Percentiles rank a stretch among this genome's conserved stretches.
phyloP scores from a whole-genome alignment of 2,888 invertebrate species.

The Parnassius apollo region DNA sequence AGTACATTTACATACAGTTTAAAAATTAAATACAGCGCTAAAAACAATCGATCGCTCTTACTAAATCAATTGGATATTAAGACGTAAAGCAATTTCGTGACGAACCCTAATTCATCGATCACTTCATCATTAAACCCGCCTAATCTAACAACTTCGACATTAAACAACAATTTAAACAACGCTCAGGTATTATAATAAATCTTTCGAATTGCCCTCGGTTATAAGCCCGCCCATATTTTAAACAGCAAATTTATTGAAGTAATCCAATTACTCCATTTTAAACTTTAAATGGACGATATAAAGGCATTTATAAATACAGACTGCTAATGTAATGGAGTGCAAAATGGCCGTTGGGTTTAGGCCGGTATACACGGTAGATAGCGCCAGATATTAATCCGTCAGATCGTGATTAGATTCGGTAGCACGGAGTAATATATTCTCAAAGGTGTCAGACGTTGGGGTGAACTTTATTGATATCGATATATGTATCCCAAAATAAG shows the following conservation, averaged over 20 bases:
- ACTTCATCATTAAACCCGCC: conserved; percentile 36
- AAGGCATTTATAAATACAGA: conserved; percentile 28
- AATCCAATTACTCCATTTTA: conserved; percentile 29
- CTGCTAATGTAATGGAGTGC: conserved; percentile 44
- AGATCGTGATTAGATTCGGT: conserved; percentile 78
- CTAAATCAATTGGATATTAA: conserved; percentile 43
- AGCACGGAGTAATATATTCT: conserved; percentile 77
- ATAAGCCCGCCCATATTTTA: conserved; percentile 50
- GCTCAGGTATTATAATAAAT: conserved; percentile 73
- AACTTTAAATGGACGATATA: conserved; percentile 33
- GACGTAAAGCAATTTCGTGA: conserved; percentile 29
- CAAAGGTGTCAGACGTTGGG: conserved; percentile 61
- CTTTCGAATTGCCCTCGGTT: conserved; percentile 59
- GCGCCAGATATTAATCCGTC: conserved; percentile 75
- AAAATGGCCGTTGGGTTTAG: conserved; percentile 61
- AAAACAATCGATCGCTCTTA: conserved; percentile 8
- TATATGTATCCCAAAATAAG: not conserved
- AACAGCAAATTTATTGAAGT: conserved; percentile 35
- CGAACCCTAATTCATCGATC: conserved; percentile 35
- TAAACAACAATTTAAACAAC: conserved; percentile 69
- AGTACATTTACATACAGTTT: no score
- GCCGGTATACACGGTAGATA: conserved; percentile 54
- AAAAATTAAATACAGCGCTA: not conserved
- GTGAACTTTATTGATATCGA: conserved; percentile 27
- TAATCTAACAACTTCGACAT: conserved; percentile 63